Conservation (phyloP, 2,888 invertebrate genomes). For the Eugnorisma glareosa region DNA sequence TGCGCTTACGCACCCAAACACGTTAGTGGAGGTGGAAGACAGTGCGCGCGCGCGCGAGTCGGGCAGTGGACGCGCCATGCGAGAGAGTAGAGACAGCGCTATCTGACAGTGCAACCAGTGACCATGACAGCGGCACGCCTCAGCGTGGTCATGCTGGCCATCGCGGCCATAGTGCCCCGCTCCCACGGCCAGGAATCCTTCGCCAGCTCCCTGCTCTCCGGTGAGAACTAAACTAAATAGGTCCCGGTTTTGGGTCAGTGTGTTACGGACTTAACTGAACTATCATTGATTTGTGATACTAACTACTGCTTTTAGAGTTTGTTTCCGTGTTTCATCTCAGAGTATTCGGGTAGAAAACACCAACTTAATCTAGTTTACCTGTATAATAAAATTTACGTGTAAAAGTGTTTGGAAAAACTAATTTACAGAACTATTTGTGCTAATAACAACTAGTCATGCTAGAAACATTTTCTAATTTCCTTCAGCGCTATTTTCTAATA, state of each 20-base stretch:
- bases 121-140: slow-evolving; percentile 79
- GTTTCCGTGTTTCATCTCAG: not conserved
- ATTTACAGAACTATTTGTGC: slow-evolving; percentile 21
- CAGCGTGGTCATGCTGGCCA: slow-evolving; percentile 71
- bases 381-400: not conserved
- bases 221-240: slow-evolving; percentile 84
- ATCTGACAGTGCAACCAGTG: slow-evolving; percentile 67
- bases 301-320: not conserved
- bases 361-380: not conserved
- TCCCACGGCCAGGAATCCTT: slow-evolving; percentile 93
- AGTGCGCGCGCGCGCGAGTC: slow-evolving; percentile 77
- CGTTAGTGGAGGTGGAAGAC: slow-evolving; percentile 82
- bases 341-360: not conserved
- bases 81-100: slow-evolving; percentile 71
- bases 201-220: slow-evolving; percentile 95
- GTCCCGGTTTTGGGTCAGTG: slow-evolving; percentile 59
- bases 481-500: slow-evolving; percentile 25
- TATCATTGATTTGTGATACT: slow-evolving; percentile 39
- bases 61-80: slow-evolving; percentile 81
- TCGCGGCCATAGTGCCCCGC: slow-evolving; percentile 72
- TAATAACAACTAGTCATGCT: slow-evolving; percentile 20
- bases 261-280: slow-evolving; percentile 23
- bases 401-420: not conserved
- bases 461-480: slow-evolving; percentile 52
- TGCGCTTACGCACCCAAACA: slow-evolving; percentile 69